Evolutionary conservation across 2,888 invertebrate species (phyloP), one percentile per base, ranked within the genome.

Genomic region (Salpingus planirostris): DNA sequence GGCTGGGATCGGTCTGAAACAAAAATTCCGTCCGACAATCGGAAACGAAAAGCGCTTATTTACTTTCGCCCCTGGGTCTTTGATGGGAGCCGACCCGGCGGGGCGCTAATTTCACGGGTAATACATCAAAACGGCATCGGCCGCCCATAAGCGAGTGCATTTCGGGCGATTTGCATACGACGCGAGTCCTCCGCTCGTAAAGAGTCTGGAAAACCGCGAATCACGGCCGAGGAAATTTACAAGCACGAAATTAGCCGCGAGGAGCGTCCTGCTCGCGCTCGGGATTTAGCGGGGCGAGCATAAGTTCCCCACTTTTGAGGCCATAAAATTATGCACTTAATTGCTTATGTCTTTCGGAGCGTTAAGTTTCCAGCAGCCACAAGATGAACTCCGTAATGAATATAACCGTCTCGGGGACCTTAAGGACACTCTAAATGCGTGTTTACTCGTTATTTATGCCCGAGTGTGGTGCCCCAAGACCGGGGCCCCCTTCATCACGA

Each of bases 271-370:
- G 15, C 35, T 26, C 22, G 32, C 29, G 44, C 31, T 36, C 43
- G 32, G 36, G 39, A 48, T 36, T 48, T 43, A 44, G 47, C 47
- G 39, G 41, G 40, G 47, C 43, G 44, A 51, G 48, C 56, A 59
- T 57, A 59, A 59, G 58, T 57, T 57, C 50, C 51, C 55, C 50
- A 52, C 54, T 56, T 55, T 52, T 46, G 43, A 44, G 46, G 56
- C 57, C 52, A 60, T 64, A 62, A 64, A 64, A 64, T 64, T 62
- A 63, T 63, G 59, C 62, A 62, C 54, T 57, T 62, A 64, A 63
- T 63, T 64, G 61, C 61, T 57, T 58, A 54, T 56, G 61, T 59
- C 62, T 59, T 54, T 52, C 54, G 56, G 53, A 58, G 59, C 59
- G 60, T 61, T 60, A 60, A 60, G 53, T 55, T 55, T 46, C 48